Evolutionary conservation across 2,888 invertebrate genomes (phyloP).

Genomic region (Ferdinandea cuprea): DNA sequence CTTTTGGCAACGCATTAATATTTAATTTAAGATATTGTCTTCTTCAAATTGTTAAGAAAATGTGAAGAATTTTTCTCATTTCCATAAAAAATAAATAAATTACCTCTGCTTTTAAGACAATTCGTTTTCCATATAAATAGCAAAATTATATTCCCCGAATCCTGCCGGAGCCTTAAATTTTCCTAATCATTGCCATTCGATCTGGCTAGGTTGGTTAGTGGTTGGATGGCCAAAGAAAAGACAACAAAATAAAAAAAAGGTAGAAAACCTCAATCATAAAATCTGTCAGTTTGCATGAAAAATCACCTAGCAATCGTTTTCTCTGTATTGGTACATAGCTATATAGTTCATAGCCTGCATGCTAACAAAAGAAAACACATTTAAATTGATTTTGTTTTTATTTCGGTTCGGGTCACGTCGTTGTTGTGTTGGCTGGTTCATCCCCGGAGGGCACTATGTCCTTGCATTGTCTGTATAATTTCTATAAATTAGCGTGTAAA

Average conservation of each 20-base stretch:
- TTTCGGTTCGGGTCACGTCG: slow-evolving; percentile 24
- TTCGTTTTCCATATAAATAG: slow-evolving; percentile 72
- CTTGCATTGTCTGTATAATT: slow-evolving; percentile 34
- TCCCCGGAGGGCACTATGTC: slow-evolving; percentile 28
- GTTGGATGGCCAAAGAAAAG: not conserved
- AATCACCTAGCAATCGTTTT: slow-evolving; percentile 52
- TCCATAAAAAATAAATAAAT: slow-evolving; percentile 37
- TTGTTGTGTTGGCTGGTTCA: slow-evolving; percentile 5
- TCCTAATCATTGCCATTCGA: slow-evolving; percentile 50
- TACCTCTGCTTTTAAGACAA: slow-evolving; percentile 6
- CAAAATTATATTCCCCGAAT: slow-evolving; percentile 52
- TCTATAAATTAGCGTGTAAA: slow-evolving; percentile 57
- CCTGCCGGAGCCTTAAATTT: slow-evolving; percentile 23
- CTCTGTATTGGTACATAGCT: slow-evolving; percentile 20
- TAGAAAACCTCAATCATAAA: slow-evolving; percentile 63
- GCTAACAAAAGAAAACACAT: slow-evolving; percentile 23
- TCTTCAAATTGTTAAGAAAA: slow-evolving; percentile 13
- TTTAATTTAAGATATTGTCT: slow-evolving; percentile 62
- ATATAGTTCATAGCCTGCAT: not conserved
- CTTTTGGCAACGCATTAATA: slow-evolving; percentile 31
- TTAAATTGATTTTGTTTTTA: slow-evolving; percentile 60
- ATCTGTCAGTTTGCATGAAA: slow-evolving; percentile 62
- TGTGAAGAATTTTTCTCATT: slow-evolving; percentile 14
- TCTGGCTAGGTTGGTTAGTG: slow-evolving; percentile 12
- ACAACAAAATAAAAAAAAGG: slow-evolving; percentile 4